Percentiles rank a stretch among this genome's conserved stretches.
Conservation (phyloP, 2,113 vertebrate genomes). For the Equus quagga region DNA sequence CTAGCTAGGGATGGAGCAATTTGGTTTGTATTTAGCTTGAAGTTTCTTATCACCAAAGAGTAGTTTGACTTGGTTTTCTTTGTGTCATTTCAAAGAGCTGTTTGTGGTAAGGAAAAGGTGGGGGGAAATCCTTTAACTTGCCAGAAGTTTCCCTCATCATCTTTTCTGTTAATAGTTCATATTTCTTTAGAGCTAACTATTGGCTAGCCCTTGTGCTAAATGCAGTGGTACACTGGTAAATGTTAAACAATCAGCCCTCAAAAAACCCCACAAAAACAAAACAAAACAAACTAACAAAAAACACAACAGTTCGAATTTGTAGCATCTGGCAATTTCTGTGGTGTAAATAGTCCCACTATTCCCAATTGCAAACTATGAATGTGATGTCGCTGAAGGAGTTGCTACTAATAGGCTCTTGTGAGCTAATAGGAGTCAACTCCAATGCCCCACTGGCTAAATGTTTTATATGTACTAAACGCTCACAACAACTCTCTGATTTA, state of each 20-base stretch:
- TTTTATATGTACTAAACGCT: background rate
- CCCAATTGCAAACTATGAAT: background rate
- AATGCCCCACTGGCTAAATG: background rate
- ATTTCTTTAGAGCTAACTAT: background rate
- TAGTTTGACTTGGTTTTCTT: background rate
- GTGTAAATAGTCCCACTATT: background rate
- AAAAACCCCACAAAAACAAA: background rate
- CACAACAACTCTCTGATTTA: background rate
- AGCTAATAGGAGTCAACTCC: background rate
- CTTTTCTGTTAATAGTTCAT: background rate
- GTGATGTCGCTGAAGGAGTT: background rate
- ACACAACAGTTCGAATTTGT: background rate
- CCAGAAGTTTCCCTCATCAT: background rate
- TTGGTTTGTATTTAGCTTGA: slow-evolving; percentile 22
- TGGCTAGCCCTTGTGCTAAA: background rate
- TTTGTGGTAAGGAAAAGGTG: background rate
- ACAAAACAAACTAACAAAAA: background rate
- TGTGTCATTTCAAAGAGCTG: background rate
- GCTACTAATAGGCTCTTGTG: background rate
- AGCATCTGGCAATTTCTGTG: background rate
- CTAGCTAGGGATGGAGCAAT: background rate
- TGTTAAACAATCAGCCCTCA: background rate
- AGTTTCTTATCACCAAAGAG: background rate
- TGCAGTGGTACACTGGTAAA: background rate
- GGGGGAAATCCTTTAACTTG: background rate